Conservation (phyloP, 2,113 vertebrate genomes). For the Garra rufa region DNA sequence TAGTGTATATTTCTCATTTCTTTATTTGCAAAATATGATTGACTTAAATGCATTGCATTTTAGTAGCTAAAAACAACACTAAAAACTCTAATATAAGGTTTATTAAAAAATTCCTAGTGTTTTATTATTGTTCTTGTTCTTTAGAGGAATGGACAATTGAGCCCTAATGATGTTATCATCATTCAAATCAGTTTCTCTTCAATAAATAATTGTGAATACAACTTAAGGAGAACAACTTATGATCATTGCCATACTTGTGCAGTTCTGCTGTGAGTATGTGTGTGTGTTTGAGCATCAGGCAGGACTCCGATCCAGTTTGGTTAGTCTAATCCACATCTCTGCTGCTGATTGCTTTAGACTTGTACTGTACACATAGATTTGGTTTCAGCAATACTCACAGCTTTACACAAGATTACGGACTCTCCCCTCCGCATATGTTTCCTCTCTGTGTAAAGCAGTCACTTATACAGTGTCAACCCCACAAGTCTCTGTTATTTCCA, state of each 20-base stretch:
- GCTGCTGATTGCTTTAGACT: slow-evolving; percentile 11
- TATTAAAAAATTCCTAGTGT: no score
- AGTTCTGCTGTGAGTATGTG: background rate
- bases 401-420: background rate
- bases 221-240: background rate
- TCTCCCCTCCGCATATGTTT: background rate
- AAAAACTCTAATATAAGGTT: no score
- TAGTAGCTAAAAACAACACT: no score
- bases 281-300: background rate
- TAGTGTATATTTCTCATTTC: no score
- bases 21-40: no score
- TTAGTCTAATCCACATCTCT: background rate
- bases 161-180: no score
- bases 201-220: background rate
- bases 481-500: slow-evolving; percentile 16
- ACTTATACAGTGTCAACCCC: background rate
- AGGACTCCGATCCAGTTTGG: background rate
- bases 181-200: no score
- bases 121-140: no score
- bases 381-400: background rate
- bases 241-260: background rate
- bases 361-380: slow-evolving; percentile 12
- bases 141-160: no score
- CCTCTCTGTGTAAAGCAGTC: background rate
- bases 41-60: no score